These are phyloP conservation scores for Hypotaenidia philippensis DNA, from an alignment of 2,797 vertebrate genomes.

Conservation along the genomic window DNA sequence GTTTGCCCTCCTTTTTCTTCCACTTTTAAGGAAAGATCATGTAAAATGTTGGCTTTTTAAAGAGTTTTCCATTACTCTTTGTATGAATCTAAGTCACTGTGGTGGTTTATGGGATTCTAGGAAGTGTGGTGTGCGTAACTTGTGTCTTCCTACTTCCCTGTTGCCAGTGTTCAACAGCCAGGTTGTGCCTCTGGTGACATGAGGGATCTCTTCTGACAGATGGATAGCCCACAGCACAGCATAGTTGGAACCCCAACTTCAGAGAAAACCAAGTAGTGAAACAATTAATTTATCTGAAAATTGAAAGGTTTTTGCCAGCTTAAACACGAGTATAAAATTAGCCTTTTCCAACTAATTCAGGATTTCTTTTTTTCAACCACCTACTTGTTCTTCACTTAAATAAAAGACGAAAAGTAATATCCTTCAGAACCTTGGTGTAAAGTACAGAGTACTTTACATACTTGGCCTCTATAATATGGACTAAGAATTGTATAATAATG, in stretches of 20 bases:
- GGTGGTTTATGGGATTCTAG: neutral
- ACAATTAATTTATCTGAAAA: neutral
- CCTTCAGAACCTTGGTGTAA: neutral
- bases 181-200: accelerated
- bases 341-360: neutral
- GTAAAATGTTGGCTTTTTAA: neutral
- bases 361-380: neutral
- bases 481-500: neutral
- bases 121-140: neutral
- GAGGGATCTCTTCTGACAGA: neutral
- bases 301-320: neutral
- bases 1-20: neutral
- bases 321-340: neutral
- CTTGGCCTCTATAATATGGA: neutral
- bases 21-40: neutral
- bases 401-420: neutral
- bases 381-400: neutral
- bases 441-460: neutral
- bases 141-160: neutral
- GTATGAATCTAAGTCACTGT: neutral
- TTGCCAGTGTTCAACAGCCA: accelerated
- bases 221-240: neutral
- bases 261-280: neutral
- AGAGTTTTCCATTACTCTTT: neutral
- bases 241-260: neutral